Percentiles rank a stretch among this genome's conserved stretches.
Evolutionary conservation across 2,888 invertebrate genomes (phyloP).

Genomic region (Polylopha cassiicola): DNA sequence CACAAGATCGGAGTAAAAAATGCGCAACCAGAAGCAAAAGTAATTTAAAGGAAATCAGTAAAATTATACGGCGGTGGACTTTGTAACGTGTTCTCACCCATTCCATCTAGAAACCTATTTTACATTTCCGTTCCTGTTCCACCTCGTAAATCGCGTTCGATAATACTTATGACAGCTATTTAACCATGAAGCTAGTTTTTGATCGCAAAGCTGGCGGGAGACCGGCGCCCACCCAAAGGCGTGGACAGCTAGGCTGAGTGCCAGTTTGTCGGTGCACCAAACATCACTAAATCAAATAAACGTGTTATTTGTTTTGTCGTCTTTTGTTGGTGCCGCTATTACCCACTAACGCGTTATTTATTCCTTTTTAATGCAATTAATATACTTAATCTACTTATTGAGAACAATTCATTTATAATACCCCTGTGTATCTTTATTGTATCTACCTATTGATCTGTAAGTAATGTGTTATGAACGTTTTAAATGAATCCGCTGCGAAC

Average conservation of each 20-base stretch:
- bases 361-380: slow-evolving; percentile 12
- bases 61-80: slow-evolving; percentile 11
- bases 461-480: too few relatives aligned
- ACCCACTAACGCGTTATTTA: slow-evolving; percentile 31
- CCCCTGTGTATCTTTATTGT: too few relatives aligned
- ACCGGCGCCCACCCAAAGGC: slow-evolving; percentile 59
- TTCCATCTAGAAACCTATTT: slow-evolving; percentile 17
- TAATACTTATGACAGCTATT: slow-evolving; percentile 40
- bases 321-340: slow-evolving; percentile 39
- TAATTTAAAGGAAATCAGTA: slow-evolving; percentile 6
- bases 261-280: slow-evolving; percentile 31
- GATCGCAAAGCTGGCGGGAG: slow-evolving; percentile 44
- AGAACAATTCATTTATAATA: too few relatives aligned
- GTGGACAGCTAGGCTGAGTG: slow-evolving; percentile 47
- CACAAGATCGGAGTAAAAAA: too few relatives aligned
- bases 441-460: too few relatives aligned
- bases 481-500: too few relatives aligned
- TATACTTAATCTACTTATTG: not conserved
- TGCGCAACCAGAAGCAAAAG: too few relatives aligned
- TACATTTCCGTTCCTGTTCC: slow-evolving; percentile 20
- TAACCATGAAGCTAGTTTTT: slow-evolving; percentile 42
- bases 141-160: slow-evolving; percentile 30
- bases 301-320: slow-evolving; percentile 55
- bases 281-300: slow-evolving; percentile 49
- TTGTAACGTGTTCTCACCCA: slow-evolving; percentile 8